Conservation (phyloP, 2,888 invertebrate genomes). For the Biston betularia region DNA sequence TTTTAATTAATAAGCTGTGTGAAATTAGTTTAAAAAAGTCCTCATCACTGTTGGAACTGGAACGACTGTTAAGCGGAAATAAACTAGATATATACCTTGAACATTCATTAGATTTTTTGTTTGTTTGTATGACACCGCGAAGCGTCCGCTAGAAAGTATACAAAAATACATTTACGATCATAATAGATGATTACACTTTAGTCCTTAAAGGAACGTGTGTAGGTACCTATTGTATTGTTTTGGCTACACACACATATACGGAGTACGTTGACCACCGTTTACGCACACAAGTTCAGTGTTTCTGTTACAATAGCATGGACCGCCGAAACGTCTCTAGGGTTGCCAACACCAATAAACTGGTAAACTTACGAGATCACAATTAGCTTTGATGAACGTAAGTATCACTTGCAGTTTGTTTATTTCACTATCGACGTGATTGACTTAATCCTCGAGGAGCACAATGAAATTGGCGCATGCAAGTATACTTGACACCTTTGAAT, state of each 20-base stretch:
- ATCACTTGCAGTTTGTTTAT: slow-evolving; percentile 35
- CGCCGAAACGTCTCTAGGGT: slow-evolving; percentile 53
- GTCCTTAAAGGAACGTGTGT: slow-evolving; percentile 10
- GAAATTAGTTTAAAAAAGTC: too few species aligned
- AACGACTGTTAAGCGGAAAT: too few species aligned
- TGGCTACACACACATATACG: slow-evolving; percentile 17
- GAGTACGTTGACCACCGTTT: slow-evolving; percentile 32
- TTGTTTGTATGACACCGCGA: too few species aligned
- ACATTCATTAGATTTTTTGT: too few species aligned
- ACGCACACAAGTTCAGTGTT: slow-evolving; percentile 46
- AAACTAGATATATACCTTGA: too few species aligned
- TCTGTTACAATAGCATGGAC: slow-evolving; percentile 45
- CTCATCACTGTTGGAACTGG: too few species aligned
- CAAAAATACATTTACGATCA: too few species aligned
- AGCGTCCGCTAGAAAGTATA: too few species aligned
- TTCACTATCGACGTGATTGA: slow-evolving; percentile 34
- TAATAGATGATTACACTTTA: background rate
- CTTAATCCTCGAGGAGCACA: slow-evolving; percentile 26
- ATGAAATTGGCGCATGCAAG: slow-evolving; percentile 13
- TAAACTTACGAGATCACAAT: slow-evolving; percentile 48
- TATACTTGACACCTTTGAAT: slow-evolving; percentile 10
- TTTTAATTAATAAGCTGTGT: too few species aligned
- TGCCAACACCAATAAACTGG: slow-evolving; percentile 56
- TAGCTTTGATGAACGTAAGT: slow-evolving; percentile 24
- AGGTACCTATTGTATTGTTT: slow-evolving; percentile 32